Evolutionary conservation across 2,888 invertebrate genomes (phyloP), one percentile per base, ranked within the genome.

Genomic region (Andrena camellia): DNA sequence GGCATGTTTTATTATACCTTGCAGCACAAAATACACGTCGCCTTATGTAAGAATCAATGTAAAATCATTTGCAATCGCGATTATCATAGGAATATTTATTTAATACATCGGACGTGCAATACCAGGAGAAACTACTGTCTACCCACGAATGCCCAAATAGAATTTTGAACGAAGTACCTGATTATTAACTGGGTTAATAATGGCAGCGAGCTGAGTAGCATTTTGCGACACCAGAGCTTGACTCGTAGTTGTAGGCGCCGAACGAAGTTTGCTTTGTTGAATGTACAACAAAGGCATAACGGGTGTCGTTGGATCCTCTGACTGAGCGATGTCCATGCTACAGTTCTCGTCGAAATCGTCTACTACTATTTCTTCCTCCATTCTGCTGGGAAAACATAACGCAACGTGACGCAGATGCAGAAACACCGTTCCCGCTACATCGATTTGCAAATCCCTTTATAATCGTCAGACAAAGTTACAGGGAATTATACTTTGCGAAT

Each of bases 251-350:
- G 89, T 86, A 29, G 90, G 79, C 26, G 84, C 87, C 2, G 92
- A 78, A 26, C 91, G 89, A 57, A 93, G 71, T 89, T 93, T 93
- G 76, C 91, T 91, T 80, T 92, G 93, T 64, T 92, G 93, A 66
- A 93, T 92, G 71, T 93, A 94, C 76, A 94, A 81, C 87, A 93
- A 86, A 72, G 93, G 93, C 92, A 93, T 92, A 69, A 93, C 92
- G 75, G 90, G 90, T n/a, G 90, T 88, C 72, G 92, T 86, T 52
- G 88, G 57, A 13, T 88, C 90, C 17, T 91, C 92, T 10, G 81
- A 75, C 10, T 83, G 88, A 23, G 82, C 84, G 29, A 85, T 68
- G 59, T 91, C 92, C 33, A 79, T 84, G 50, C 81, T 80, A 78
- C 86, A 88, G 79, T 88, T 90, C 59, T 92, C 91, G 79, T 91